Evolutionary conservation across 2,797 vertebrate genomes (phyloP), one percentile per base, ranked within the genome.

Genomic region (Cyprinella venusta): DNA sequence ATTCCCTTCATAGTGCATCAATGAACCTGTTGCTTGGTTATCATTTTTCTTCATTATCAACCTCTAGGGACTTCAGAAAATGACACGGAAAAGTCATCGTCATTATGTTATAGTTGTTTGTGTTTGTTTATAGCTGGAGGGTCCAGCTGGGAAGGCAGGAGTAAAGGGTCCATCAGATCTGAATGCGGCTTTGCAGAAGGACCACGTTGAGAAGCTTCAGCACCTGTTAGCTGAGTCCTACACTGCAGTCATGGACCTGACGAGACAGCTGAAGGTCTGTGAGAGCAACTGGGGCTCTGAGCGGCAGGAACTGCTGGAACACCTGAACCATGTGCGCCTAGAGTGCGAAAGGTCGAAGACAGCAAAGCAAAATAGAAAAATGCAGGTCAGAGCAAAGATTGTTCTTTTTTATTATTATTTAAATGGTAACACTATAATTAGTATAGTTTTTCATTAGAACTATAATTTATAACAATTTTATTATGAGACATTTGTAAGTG

Each of bases 241-340:
- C 88, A 91, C 94, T 0, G 95, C 95, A 0, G 95, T 96, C 88
- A 95, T 96, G 94, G 95, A 96, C 86, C 90, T 96, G 86, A 96
- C 95, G 0, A 92, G 94, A 87, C 95, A 95, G 88, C 91, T 96
- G 82, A 95, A 95, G 91, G 91, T 95, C 90, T 94, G 91, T 0
- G 95, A 96, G 92, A 94, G 91, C 89, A 96, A 95, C 92, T 96
- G 95, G 95, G 93, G 92, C 81, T 94, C 94, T 86, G 94, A 96
- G 86, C 95, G 95, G 74, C 90, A 94, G 84, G 95, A 96, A 89
- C 91, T 96, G 83, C 87, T 95, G 87, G 91, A 92, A 61, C 92
- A 92, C 84, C 94, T 96, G 80, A 95, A 95, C 89, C 92, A 93
- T 7, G 94, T 94, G 87, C 92, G 93, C 80, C 93, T 94, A 83